These are phyloP conservation scores for Tuberolachnus salignus DNA, from an alignment of 2,888 invertebrate genomes.

Conservation along the genomic window DNA sequence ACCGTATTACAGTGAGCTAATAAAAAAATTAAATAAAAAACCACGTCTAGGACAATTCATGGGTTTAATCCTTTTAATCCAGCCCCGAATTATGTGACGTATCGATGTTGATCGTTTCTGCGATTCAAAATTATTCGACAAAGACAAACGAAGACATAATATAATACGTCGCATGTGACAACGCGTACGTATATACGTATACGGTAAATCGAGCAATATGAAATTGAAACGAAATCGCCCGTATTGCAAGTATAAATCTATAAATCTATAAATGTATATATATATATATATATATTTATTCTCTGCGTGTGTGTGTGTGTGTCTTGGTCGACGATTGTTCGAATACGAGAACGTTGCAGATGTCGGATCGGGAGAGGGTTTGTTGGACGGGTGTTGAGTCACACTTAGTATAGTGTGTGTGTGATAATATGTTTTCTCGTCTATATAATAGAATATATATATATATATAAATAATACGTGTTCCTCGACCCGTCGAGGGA, in stretches of 20 bases:
- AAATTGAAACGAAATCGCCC: constrained; percentile 4
- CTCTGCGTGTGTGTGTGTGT: too few species aligned
- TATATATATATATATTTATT: too few species aligned
- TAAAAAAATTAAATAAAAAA: too few species aligned
- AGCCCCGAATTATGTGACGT: too few species aligned
- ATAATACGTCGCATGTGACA: not conserved
- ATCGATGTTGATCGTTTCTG: too few species aligned
- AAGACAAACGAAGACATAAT: too few species aligned
- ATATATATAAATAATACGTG: not conserved
- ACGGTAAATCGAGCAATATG: not conserved
- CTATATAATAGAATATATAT: too few species aligned
- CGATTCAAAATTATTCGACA: too few species aligned
- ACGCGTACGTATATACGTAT: not conserved
- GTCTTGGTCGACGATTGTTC: not conserved
- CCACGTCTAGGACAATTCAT: too few species aligned
- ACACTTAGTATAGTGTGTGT: not conserved
- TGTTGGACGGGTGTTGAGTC: not conserved
- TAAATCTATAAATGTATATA: too few species aligned
- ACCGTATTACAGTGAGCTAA: too few species aligned
- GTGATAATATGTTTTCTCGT: constrained; percentile 3
- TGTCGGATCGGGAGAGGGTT: not conserved
- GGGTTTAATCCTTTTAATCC: too few species aligned
- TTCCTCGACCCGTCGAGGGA: not conserved
- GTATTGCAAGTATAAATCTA: not conserved
- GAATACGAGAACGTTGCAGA: constrained; percentile 24